A percentile compares a stretch with the other conserved stretches of the same genome.
Conservation (phyloP, 2,797 vertebrate species). For the Acanthis flammea region DNA sequence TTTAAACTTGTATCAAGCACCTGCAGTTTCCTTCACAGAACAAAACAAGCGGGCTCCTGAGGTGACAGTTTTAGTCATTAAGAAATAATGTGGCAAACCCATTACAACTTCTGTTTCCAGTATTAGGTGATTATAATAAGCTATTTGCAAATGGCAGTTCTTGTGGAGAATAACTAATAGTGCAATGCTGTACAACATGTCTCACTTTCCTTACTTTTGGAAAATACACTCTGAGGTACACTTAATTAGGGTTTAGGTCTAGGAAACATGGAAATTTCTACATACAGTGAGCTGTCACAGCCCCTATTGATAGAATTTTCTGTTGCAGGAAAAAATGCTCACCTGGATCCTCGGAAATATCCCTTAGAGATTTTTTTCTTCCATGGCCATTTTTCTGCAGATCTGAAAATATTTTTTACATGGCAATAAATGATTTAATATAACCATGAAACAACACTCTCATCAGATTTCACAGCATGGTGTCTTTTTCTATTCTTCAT, state of each 20-base stretch:
- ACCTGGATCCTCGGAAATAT: constrained; percentile 97
- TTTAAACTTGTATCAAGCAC: not conserved
- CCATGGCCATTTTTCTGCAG: constrained; percentile 92
- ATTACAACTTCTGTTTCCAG: not conserved
- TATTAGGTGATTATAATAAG: not conserved
- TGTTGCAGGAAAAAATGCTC: constrained; percentile 13
- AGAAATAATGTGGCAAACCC: not conserved
- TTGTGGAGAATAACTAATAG: not conserved
- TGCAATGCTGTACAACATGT: not conserved
- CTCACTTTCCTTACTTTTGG: not conserved
- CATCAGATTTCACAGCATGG: constrained; percentile 7
- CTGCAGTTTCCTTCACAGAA: not conserved
- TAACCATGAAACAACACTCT: not conserved
- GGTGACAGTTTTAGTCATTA: not conserved
- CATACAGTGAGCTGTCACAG: not conserved
- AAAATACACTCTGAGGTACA: not conserved
- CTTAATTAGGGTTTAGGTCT: not conserved
- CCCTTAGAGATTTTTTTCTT: constrained; percentile 88
- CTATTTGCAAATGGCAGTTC: not conserved
- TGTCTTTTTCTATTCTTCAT: not conserved
- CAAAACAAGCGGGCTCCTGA: not conserved
- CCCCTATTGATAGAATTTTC: not conserved
- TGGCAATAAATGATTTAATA: constrained; percentile 6
- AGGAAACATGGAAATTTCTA: not conserved
- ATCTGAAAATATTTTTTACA: constrained; percentile 77